These are phyloP conservation scores for Mesoligia furuncula DNA, from an alignment of 2,888 invertebrate species.

Conservation along the genomic window DNA sequence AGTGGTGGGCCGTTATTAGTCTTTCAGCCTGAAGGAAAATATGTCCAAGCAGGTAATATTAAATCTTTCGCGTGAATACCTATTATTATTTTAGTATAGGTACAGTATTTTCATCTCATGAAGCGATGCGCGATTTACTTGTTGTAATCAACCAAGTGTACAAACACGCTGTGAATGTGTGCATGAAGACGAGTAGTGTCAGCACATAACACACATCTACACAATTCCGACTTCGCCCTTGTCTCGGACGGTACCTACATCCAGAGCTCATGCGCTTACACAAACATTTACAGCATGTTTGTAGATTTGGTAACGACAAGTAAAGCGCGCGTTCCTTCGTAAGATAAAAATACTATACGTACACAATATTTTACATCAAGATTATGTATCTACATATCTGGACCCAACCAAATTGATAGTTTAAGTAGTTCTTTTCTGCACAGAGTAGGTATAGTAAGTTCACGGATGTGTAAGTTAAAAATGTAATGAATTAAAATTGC, in stretches of 20 bases:
- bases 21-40: slow-evolving; percentile 88
- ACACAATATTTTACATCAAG: neutral
- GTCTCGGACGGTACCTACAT: too few species aligned
- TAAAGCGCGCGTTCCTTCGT: too few species aligned
- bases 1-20: slow-evolving; percentile 92
- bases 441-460: too few species aligned
- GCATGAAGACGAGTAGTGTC: neutral
- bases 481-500: neutral
- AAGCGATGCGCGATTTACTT: neutral
- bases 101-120: neutral
- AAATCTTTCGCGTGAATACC: neutral
- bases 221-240: too few species aligned
- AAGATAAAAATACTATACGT: too few species aligned
- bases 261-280: too few species aligned
- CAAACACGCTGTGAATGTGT: too few species aligned
- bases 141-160: neutral
- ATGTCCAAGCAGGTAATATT: slow-evolving; percentile 90
- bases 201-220: neutral
- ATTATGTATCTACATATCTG: neutral
- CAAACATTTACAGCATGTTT: too few species aligned
- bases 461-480: neutral
- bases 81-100: neutral
- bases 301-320: too few species aligned
- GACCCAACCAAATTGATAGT: neutral
- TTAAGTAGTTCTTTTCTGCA: neutral